phyloP scores from a whole-genome alignment of 2,113 vertebrate species.

The Ploceus nigricollis region DNA sequence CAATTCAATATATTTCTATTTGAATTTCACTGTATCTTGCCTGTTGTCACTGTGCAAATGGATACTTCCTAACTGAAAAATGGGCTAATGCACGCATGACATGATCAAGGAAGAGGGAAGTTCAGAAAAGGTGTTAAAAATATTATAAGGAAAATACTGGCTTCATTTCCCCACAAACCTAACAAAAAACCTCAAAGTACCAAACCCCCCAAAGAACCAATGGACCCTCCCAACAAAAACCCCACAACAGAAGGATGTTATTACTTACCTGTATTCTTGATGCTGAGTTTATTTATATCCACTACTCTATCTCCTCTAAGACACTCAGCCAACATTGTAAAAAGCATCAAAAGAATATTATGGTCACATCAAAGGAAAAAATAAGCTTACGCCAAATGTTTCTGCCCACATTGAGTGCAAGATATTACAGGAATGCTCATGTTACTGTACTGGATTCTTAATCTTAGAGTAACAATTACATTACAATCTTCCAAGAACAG shows the following conservation, averaged over 20 bases:
- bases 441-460: neutral
- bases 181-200: neutral
- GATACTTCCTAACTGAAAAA: neutral
- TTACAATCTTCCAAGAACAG: neutral
- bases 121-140: neutral
- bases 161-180: neutral
- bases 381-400: neutral
- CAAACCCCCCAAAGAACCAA: neutral
- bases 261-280: neutral
- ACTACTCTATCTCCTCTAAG: neutral
- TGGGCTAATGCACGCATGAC: neutral
- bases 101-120: neutral
- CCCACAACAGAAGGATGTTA: neutral
- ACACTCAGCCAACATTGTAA: neutral
- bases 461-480: neutral
- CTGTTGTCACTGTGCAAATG: neutral
- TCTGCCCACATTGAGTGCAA: neutral
- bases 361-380: neutral
- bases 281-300: neutral
- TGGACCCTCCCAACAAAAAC: rapidly evolving
- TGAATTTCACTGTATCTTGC: neutral
- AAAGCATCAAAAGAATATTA: neutral
- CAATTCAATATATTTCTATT: neutral
- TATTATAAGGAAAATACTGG: neutral
- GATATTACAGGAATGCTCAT: neutral